These are phyloP conservation scores for Plusia festucae DNA, from an alignment of 2,888 invertebrate genomes.

Conservation along the genomic window DNA sequence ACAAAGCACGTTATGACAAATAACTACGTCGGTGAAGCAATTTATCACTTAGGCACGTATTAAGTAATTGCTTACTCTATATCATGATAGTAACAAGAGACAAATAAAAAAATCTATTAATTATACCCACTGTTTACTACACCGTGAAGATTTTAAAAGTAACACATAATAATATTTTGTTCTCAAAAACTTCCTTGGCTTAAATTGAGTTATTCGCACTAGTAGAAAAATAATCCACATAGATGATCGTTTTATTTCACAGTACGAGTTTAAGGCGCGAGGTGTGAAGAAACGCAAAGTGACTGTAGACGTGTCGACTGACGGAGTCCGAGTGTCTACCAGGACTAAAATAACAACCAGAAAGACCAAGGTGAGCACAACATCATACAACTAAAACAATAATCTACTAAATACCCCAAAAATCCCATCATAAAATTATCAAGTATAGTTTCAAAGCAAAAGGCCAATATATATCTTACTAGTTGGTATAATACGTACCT, in stretches of 20 bases:
- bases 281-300: constrained; percentile 99
- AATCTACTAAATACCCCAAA: background rate
- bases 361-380: constrained; percentile 72
- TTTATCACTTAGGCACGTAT: background rate
- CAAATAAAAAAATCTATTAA: too few species aligned
- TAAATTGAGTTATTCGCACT: background rate
- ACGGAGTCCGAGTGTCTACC: constrained; percentile 97
- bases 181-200: background rate
- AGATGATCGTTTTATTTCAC: constrained; percentile 58
- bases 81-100: background rate
- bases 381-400: background rate
- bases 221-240: background rate
- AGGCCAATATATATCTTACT: background rate
- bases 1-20: constrained; percentile 25
- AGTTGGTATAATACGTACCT: background rate
- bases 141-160: too few species aligned
- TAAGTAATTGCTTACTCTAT: background rate
- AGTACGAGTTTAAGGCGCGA: constrained; percentile 99
- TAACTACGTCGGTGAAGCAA: constrained; percentile 8
- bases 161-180: too few species aligned
- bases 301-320: constrained; percentile 97
- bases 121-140: too few species aligned
- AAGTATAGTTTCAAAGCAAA: background rate
- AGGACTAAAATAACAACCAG: constrained; percentile 92
- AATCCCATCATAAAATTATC: background rate